Percentiles rank a stretch among this genome's conserved stretches.
Evolutionary conservation across 2,113 vertebrate genomes (phyloP).

Genomic region (Nycticebus coucang): DNA sequence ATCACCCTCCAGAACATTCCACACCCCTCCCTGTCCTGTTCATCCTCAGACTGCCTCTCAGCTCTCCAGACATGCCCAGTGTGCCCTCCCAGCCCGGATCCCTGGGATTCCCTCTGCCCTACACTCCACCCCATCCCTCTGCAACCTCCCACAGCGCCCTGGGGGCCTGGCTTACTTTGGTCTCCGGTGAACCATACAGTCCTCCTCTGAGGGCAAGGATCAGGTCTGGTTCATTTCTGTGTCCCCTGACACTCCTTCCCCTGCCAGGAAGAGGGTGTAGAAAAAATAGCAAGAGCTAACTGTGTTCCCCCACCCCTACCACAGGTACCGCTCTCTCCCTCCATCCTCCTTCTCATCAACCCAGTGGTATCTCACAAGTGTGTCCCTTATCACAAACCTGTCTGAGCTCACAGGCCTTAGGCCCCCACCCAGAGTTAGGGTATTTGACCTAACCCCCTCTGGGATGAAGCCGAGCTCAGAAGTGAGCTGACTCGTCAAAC

Average conservation of each 20-base stretch:
- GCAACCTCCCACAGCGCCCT: not conserved
- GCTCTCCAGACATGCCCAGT: too few species aligned
- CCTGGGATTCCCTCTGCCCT: not conserved
- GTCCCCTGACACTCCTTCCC: not conserved
- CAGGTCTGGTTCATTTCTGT: rapidly evolving
- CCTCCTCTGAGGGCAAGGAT: not conserved
- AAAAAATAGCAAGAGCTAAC: not conserved
- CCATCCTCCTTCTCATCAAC: not conserved
- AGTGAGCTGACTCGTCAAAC: not conserved
- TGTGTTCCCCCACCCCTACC: not conserved
- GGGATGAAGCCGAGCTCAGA: not conserved
- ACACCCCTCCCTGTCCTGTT: not conserved
- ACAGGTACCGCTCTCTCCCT: not conserved
- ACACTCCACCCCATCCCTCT: too few species aligned
- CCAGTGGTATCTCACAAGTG: not conserved
- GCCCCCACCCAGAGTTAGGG: not conserved
- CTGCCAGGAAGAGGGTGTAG: not conserved
- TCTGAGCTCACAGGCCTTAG: not conserved
- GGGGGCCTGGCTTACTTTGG: not conserved
- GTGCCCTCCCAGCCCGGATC: not conserved
- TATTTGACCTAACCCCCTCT: not conserved
- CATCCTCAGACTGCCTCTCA: not conserved
- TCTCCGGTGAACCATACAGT: not conserved
- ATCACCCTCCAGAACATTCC: not conserved
- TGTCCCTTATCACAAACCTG: not conserved